Base-by-base conservation (phyloP, 1,140 invertebrate genomes). In the Apis cerana region DNA sequence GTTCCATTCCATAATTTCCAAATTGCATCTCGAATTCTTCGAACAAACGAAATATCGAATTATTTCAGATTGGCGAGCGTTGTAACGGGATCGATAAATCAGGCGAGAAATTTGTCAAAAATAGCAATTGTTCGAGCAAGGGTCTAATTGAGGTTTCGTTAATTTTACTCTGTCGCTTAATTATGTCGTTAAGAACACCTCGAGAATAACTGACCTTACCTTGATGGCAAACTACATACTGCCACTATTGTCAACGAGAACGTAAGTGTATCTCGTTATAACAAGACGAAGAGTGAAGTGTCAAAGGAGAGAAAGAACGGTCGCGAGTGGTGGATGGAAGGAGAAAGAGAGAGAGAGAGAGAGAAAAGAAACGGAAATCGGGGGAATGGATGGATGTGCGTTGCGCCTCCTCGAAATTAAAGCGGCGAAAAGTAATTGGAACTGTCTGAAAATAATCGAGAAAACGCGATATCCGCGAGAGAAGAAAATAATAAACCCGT, bases 231-330 rank as follows among this genome's bases (percentile, higher is more conserved):
- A 64, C 64, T 13, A 82, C 80, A n/a, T 65, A 65, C 70, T 54
- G 72, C 76, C 58, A n/a, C 72, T 76, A 76, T 82, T 82, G 80
- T 82, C 68, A 82, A 76, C 64, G 23, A 33, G 43, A 75, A 17
- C 69, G 33, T 12, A 50, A 75, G 74, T 61, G 74, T 76, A 54
- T 76, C 80, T 76, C 64, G 27, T 59, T 67, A 82, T 59, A 82
- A 76, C 54, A 76, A 80, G 77, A 5, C 19, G 19, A 23, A 23
- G 67, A 69, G 33, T 11, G 13, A 48, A 48, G 19, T 19, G 33
- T 43, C 65, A 21, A 68, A n/a, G 48, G 21, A 17, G 21, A 19
- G 17, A 43, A 17, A 54, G 48, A 54, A 70, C 65, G 13, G 48
- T 58, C 43, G 58, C 52, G 43, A 72, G 67, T 21, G 59, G 43